Evolutionary conservation across 2,113 vertebrate species (phyloP).

Genomic region (Oryzias javanicus): DNA sequence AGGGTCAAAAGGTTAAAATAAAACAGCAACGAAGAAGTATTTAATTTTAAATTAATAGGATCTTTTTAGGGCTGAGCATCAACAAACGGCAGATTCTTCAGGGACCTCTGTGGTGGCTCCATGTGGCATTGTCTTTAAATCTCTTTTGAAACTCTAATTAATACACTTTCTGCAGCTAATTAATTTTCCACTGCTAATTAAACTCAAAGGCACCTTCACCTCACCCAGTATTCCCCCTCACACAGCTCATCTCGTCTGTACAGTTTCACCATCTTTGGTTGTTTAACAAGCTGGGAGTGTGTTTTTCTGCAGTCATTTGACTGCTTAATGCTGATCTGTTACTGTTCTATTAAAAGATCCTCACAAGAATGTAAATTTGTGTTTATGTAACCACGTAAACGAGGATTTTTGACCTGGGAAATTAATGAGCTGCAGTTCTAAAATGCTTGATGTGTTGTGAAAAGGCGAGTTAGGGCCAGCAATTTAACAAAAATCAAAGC

Average conservation of each 20-base stretch:
- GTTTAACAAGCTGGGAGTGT: constrained; percentile 13
- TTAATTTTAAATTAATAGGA: constrained; percentile 69
- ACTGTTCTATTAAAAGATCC: no score
- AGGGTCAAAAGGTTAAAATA: background rate
- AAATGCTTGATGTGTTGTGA: no score
- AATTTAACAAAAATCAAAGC: no score
- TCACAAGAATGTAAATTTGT: no score
- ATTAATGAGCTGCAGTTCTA: no score
- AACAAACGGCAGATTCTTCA: constrained; percentile 54
- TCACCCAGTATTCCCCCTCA: constrained; percentile 30
- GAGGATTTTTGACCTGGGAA: no score
- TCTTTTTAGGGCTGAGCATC: constrained; percentile 50
- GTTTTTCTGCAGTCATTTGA: constrained; percentile 41
- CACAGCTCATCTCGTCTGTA: constrained; percentile 12
- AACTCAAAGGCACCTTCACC: constrained; percentile 74
- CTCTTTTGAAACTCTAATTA: constrained; percentile 72
- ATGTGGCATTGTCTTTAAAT: constrained; percentile 58
- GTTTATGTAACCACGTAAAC: no score
- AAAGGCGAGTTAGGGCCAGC: no score
- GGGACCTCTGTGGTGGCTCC: constrained; percentile 55
- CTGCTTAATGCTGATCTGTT: constrained; percentile 26
- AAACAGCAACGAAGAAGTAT: constrained; percentile 45
- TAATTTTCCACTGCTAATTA: constrained; percentile 75
- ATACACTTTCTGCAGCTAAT: constrained; percentile 74
- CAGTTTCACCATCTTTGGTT: constrained; percentile 18